Conservation (phyloP, 2,113 vertebrate species). For the Ranitomeya imitator region DNA sequence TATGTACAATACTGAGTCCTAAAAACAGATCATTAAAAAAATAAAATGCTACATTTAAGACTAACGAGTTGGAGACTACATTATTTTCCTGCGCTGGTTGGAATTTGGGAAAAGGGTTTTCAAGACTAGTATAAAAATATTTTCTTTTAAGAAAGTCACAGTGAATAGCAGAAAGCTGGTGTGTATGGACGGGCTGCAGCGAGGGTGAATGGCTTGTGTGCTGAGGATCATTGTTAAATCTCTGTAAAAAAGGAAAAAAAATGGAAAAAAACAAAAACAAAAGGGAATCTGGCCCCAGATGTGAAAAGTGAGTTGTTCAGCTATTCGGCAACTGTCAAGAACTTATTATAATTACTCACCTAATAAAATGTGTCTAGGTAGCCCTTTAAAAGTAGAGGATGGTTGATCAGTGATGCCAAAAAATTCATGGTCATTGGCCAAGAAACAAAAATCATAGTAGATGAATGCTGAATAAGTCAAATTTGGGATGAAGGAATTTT, state of each 20-base stretch:
- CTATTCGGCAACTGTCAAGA: neutral
- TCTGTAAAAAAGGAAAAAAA: neutral
- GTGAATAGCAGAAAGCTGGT: constrained; percentile 30
- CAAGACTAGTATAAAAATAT: constrained; percentile 23
- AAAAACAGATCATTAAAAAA: neutral
- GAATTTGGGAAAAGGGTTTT: neutral
- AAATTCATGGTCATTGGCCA: neutral
- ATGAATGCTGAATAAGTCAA: neutral
- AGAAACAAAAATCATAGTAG: neutral
- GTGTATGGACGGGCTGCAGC: neutral
- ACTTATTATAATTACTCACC: neutral
- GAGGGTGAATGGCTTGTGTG: neutral
- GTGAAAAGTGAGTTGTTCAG: neutral
- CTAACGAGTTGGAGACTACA: neutral
- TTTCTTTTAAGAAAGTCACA: constrained; percentile 30
- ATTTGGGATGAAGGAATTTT: neutral
- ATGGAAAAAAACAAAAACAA: neutral
- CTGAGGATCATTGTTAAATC: neutral
- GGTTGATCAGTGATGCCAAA: neutral
- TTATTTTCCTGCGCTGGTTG: neutral
- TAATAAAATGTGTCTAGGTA: neutral
- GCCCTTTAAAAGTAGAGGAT: neutral
- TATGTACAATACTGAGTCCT: neutral
- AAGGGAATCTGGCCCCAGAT: neutral
- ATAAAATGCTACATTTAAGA: neutral